Percentiles rank a stretch among this genome's conserved stretches.
Conservation (phyloP, 2,888 invertebrate species). For the Drosophila kanekoi region DNA sequence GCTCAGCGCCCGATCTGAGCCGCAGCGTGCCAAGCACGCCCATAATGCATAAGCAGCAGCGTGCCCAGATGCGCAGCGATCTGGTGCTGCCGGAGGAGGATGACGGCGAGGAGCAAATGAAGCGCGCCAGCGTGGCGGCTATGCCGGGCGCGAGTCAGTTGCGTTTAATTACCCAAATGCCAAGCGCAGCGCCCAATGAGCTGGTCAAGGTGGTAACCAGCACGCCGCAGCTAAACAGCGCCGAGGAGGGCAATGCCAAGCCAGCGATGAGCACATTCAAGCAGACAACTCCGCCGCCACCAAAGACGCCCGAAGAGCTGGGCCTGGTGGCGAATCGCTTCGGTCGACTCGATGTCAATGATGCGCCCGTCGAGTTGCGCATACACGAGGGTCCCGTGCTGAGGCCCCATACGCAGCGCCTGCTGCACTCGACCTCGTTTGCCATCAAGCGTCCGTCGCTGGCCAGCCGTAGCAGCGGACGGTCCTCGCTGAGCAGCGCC, state of each 20-base stretch:
- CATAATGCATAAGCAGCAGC: constrained; percentile 73
- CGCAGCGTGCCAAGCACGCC: constrained; percentile 84
- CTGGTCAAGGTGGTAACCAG: constrained; percentile 66
- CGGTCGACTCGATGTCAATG: constrained; percentile 39
- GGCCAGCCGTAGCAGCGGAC: constrained; percentile 68
- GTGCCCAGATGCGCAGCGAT: constrained; percentile 69
- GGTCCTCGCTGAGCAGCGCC: constrained; percentile 72
- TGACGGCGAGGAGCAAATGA: constrained; percentile 43
- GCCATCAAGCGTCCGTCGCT: constrained; percentile 83
- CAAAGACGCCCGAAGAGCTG: constrained; percentile 56
- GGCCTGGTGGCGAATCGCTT: constrained; percentile 73
- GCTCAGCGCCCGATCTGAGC: constrained; percentile 84
- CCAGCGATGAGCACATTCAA: constrained; percentile 77
- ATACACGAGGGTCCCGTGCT: constrained; percentile 68
- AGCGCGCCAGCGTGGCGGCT: constrained; percentile 64
- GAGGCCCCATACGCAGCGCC: constrained; percentile 65
- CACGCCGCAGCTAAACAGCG: constrained; percentile 53
- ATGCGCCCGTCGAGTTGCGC: constrained; percentile 42
- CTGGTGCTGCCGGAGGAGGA: constrained; percentile 75
- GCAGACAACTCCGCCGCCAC: constrained; percentile 30
- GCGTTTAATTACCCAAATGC: constrained; percentile 53
- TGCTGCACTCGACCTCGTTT: constrained; percentile 84
- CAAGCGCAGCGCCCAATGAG: constrained; percentile 50
- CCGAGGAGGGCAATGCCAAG: constrained; percentile 44
- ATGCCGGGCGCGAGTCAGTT: constrained; percentile 50